Base-by-base conservation (phyloP, 2,113 vertebrate species). In the Trichechus manatus region DNA sequence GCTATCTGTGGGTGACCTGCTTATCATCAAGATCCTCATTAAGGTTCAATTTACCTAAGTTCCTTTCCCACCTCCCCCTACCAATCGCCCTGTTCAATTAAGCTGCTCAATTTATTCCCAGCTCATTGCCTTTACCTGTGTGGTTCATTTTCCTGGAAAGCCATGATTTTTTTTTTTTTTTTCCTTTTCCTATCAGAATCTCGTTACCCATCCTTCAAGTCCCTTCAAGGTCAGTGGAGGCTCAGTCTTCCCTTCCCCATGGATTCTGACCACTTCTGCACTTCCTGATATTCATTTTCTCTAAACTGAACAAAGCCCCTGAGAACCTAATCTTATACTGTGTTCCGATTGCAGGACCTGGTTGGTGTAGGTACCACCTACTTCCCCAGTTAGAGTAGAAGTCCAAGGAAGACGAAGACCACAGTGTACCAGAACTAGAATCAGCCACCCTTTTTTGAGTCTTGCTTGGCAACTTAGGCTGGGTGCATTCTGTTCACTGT, bases 351-450 rank as follows among this genome's bases (percentile, higher is more conserved):
- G 1, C 87, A 61, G 56, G 3, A 1, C 11, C 7, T 4, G 27
- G 29, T 66, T 7, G 31, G 1, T 15, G 7, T 22, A 0, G 59
- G 39, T 3, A 2, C 5, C 4, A 3, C 36, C 50, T 20, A 0
- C 5, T 3, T 17, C n/a, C 20, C 23, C 13, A 5, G 3, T 59
- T 53, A 86, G 19, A 42, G 15, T 0, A 9, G 0, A 9, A 39
- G 59, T 2, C 63, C n/a, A 39, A 2, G n/a, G 72, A 31, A 4
- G 6, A 3, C n/a, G 0, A 11, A 27, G 47, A 15, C 7, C 31
- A 22, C 1, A 0, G 5, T 6, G 1, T 22, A 8, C 15, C 27
- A 29, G 31, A 68, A 33, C 9, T 23, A 9, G 5, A 25, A 9
- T 23, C 47, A 25, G 19, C 33, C 20, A 19, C 25, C 42, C 27